Evolutionary conservation across 2,113 vertebrate species (phyloP).

Genomic region (Empidonax alnorum): DNA sequence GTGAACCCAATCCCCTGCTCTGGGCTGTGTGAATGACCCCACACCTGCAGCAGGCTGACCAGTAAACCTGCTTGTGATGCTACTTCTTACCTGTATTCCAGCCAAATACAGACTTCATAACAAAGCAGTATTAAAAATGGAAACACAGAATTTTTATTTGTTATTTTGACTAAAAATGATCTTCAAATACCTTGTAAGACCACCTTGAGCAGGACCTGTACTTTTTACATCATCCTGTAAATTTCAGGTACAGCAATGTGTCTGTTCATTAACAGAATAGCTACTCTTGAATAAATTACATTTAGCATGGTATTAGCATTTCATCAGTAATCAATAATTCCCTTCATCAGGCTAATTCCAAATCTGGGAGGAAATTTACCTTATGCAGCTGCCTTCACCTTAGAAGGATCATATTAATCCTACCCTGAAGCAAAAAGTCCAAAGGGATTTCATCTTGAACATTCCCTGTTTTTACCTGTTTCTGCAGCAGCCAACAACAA

Average conservation of each 20-base stretch:
- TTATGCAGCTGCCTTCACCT: background rate
- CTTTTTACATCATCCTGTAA: background rate
- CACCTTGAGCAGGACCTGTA: background rate
- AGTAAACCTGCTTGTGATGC: background rate
- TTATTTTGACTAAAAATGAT: background rate
- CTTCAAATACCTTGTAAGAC: background rate
- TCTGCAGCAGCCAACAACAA: background rate
- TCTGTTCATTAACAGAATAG: background rate
- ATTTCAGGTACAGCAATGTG: background rate
- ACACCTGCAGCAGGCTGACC: background rate
- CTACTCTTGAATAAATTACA: background rate
- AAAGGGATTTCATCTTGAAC: background rate
- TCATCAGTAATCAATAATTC: constrained; percentile 1
- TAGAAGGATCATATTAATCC: accelerated
- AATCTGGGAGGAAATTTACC: background rate
- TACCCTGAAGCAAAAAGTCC: background rate
- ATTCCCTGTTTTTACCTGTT: background rate
- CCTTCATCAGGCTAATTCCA: background rate
- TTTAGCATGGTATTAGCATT: background rate
- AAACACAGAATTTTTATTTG: background rate
- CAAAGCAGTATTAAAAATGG: background rate
- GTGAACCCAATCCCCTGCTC: background rate
- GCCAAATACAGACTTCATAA: background rate
- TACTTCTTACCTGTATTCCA: background rate
- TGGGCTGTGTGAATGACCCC: background rate